These are phyloP conservation scores for Drosophila mercatorum DNA, from an alignment of 2,888 invertebrate species.

Conservation along the genomic window DNA sequence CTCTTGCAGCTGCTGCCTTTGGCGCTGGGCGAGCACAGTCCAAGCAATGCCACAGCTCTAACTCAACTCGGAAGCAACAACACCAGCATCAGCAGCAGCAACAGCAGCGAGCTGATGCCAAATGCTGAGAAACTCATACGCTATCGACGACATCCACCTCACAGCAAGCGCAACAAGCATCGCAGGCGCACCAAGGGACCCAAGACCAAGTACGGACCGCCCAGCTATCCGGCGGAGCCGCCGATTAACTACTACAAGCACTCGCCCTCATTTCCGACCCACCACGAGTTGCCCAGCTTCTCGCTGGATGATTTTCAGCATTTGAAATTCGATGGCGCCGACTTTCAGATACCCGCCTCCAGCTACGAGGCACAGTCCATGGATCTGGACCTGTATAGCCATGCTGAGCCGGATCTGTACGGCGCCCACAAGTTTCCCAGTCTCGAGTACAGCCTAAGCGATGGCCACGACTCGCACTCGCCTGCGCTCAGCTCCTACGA, in stretches of 20 bases:
- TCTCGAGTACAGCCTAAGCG: conserved; percentile 58
- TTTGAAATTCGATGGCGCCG: conserved; percentile 70
- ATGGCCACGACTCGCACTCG: conserved; percentile 25
- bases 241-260: conserved; percentile 65
- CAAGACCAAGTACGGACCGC: conserved; percentile 77
- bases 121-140: conserved; percentile 76
- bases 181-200: conserved; percentile 69
- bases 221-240: conserved; percentile 52
- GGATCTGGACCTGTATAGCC: conserved; percentile 81
- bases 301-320: conserved; percentile 77
- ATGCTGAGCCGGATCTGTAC: conserved; percentile 54
- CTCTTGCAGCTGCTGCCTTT: conserved; percentile 41
- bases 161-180: conserved; percentile 71
- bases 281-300: conserved; percentile 59
- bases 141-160: conserved; percentile 81
- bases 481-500: conserved; percentile 40
- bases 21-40: conserved; percentile 17
- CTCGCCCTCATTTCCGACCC: conserved; percentile 36
- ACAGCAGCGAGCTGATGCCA: conserved; percentile 45
- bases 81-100: conserved; percentile 5
- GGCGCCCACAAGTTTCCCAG: conserved; percentile 68
- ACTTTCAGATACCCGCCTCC: conserved; percentile 76
- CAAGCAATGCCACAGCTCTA: conserved; percentile 29
- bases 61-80: conserved; percentile 1
- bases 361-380: conserved; percentile 81